These are phyloP conservation scores for Salminus brasiliensis DNA, from an alignment of 2,113 vertebrate genomes.

Conservation along the genomic window DNA sequence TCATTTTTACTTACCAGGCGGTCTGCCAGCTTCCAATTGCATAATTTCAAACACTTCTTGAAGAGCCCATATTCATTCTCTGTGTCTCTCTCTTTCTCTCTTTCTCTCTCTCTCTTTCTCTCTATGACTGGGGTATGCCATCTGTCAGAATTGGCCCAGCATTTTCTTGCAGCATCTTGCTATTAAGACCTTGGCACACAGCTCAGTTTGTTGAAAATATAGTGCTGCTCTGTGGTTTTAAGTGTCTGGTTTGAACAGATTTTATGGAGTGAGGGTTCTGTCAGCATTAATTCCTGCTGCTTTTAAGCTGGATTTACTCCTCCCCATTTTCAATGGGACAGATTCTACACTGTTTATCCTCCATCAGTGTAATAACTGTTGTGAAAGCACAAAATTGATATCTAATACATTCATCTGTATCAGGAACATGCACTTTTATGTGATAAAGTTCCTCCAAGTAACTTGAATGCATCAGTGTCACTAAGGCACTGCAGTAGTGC, in stretches of 20 bases:
- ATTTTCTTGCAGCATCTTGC: conserved; percentile 50
- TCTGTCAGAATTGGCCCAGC: conserved; percentile 56
- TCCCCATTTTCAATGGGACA: conserved; percentile 27
- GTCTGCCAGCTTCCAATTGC: conserved; percentile 45
- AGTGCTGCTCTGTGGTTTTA: conserved; percentile 20
- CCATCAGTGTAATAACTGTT: background rate
- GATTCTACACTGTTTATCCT: conserved; percentile 4
- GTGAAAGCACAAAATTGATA: background rate
- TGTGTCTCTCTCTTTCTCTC: background rate
- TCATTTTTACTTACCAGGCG: conserved; percentile 42
- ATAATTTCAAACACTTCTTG: conserved; percentile 55
- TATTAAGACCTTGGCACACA: conserved; percentile 39
- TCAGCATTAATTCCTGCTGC: conserved; percentile 44
- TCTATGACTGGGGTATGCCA: conserved; percentile 40
- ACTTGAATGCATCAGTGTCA: background rate
- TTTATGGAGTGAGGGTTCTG: conserved; percentile 38
- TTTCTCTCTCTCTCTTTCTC: conserved; percentile 21
- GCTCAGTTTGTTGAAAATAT: conserved; percentile 33
- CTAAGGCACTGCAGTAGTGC: background rate
- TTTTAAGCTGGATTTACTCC: conserved; percentile 48
- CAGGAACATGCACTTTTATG: background rate
- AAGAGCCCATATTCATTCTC: conserved; percentile 24
- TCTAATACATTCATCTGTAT: background rate
- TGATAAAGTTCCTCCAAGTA: background rate
- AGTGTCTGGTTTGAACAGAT: conserved; percentile 42